Conservation (phyloP, 2,888 invertebrate species). For the Drosophila phalerata region DNA sequence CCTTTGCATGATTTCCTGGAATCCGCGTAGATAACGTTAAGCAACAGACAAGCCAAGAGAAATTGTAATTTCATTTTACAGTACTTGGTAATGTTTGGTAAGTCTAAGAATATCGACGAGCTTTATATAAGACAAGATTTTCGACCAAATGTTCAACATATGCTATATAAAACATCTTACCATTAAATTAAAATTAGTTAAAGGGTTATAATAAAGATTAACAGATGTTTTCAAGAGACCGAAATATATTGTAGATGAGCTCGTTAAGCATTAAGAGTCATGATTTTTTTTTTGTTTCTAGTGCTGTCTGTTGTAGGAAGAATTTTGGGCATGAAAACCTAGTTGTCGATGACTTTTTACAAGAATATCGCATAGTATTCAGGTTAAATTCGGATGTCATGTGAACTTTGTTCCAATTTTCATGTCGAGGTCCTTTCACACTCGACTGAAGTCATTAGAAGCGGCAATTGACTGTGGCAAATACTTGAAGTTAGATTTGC, state of each 20-base stretch:
- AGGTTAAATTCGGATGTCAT: background rate
- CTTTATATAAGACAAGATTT: background rate
- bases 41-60: background rate
- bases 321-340: background rate
- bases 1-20: background rate
- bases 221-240: background rate
- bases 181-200: background rate
- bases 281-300: background rate
- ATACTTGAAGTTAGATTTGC: slow-evolving; percentile 21
- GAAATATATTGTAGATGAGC: no score
- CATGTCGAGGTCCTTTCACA: slow-evolving; percentile 11
- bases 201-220: background rate
- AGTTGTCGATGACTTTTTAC: background rate
- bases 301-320: background rate
- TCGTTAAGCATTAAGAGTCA: background rate
- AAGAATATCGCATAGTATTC: background rate
- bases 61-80: background rate
- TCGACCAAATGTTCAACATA: background rate
- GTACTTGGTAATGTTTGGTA: background rate
- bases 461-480: slow-evolving; percentile 34
- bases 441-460: slow-evolving; percentile 38
- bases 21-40: background rate
- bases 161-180: background rate
- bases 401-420: slow-evolving; percentile 5
- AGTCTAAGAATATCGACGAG: background rate